Conservation (phyloP, 1,140 invertebrate genomes). For the Caenorhabditis remanei region DNA sequence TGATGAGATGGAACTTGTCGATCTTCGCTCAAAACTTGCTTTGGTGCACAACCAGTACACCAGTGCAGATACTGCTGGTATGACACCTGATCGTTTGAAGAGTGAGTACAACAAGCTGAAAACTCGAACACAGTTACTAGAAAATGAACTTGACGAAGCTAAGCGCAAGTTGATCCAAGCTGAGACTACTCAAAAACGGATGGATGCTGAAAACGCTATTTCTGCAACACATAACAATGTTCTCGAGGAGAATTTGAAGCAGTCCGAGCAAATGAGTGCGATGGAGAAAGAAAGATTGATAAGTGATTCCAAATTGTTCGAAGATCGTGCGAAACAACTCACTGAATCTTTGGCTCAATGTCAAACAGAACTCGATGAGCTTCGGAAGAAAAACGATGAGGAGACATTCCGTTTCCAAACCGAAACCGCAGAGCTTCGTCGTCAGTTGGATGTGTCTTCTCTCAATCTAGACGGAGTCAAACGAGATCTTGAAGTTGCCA, state of each 20-base stretch:
- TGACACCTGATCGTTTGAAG: constrained; percentile 55
- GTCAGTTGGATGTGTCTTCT: constrained; percentile 26
- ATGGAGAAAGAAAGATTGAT: constrained; percentile 41
- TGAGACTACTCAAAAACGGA: constrained; percentile 32
- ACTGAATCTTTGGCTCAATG: neutral
- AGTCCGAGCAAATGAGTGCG: constrained; percentile 14
- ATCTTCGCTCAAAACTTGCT: constrained; percentile 17
- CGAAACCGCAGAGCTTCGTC: constrained; percentile 7
- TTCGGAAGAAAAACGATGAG: neutral
- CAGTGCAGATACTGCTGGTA: neutral
- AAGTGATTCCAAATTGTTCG: neutral
- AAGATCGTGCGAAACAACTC: constrained; percentile 17
- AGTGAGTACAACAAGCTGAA: constrained; percentile 47
- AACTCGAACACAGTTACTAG: constrained; percentile 39
- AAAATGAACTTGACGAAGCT: constrained; percentile 39
- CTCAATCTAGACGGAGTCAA: neutral
- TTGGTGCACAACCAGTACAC: neutral
- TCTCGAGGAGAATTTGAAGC: constrained; percentile 42
- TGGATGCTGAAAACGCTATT: constrained; percentile 29
- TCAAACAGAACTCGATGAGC: constrained; percentile 4
- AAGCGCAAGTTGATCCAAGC: constrained; percentile 14
- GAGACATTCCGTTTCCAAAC: neutral
- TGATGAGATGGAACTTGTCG: constrained; percentile 22
- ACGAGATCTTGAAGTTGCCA: constrained; percentile 24
- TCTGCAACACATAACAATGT: constrained; percentile 21